These are phyloP conservation scores for Mesitornis unicolor DNA, from an alignment of 2,113 vertebrate species.

Conservation along the genomic window DNA sequence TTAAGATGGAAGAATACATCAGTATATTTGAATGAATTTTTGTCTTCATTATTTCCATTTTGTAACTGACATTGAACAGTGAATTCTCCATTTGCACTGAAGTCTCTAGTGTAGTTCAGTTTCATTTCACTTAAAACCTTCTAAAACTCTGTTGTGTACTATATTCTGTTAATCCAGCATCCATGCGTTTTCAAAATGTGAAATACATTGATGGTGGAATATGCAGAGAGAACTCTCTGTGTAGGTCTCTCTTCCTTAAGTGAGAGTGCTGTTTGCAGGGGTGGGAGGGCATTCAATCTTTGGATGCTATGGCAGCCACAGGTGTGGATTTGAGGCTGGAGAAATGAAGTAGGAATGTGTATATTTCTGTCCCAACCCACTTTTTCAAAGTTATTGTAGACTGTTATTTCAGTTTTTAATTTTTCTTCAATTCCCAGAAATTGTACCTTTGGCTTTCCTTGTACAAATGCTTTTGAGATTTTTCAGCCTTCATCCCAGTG, in stretches of 20 bases:
- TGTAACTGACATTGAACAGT: neutral
- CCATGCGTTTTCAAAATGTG: neutral
- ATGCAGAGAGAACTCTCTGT: neutral
- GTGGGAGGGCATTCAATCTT: neutral
- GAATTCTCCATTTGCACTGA: neutral
- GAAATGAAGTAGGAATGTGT: neutral
- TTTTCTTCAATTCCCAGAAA: neutral
- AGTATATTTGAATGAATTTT: neutral
- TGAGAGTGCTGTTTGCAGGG: neutral
- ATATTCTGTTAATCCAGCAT: neutral
- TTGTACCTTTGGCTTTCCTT: neutral
- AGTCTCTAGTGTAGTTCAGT: neutral
- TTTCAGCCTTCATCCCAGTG: slow-evolving; percentile 1
- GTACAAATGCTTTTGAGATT: slow-evolving; percentile 18
- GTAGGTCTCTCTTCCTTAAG: neutral
- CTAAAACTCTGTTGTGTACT: neutral
- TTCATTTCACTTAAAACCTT: neutral
- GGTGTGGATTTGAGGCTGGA: neutral
- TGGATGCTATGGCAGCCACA: neutral
- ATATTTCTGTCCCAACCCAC: neutral
- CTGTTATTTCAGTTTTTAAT: neutral
- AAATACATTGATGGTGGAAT: neutral
- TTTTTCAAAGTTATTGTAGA: neutral
- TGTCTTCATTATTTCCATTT: neutral
- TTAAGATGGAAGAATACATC: neutral